Percentiles rank a stretch among this genome's conserved stretches.
Conservation (phyloP, 2,888 invertebrate species). For the Heliconius ismenius region DNA sequence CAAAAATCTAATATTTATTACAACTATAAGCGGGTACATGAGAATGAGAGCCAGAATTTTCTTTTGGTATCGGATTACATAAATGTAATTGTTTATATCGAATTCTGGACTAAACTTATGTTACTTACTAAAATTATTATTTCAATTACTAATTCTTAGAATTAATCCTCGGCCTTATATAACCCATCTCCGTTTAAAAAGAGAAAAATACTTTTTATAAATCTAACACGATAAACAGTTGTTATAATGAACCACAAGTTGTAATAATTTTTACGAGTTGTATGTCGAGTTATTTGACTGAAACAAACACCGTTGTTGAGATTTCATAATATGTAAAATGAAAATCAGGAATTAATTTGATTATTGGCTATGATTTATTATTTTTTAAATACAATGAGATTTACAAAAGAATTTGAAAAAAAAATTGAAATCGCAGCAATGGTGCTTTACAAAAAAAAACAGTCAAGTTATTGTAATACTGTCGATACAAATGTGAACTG, state of each 20-base stretch:
- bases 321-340: neutral
- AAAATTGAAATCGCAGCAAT: slow-evolving; percentile 14
- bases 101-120: slow-evolving; percentile 46
- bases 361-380: neutral
- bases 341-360: neutral
- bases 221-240: slow-evolving; percentile 21
- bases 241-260: neutral
- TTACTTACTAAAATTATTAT: slow-evolving; percentile 44
- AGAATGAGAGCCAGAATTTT: slow-evolving; percentile 48
- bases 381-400: neutral
- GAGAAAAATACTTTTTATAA: slow-evolving; percentile 17
- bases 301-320: slow-evolving; percentile 3
- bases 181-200: slow-evolving; percentile 31
- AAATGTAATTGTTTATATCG: slow-evolving; percentile 45
- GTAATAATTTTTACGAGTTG: neutral
- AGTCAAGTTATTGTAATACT: slow-evolving; percentile 14
- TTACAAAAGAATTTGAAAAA: neutral
- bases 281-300: neutral
- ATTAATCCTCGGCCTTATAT: slow-evolving; percentile 46
- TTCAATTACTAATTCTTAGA: slow-evolving; percentile 39
- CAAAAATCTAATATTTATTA: slow-evolving; percentile 51
- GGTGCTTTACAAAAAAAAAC: slow-evolving; percentile 9
- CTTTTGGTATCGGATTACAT: slow-evolving; percentile 58
- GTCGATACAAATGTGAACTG: neutral
- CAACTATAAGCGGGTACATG: slow-evolving; percentile 61